Evolutionary conservation across 2,797 vertebrate genomes (phyloP).

Genomic region (Myotis findleyi): DNA sequence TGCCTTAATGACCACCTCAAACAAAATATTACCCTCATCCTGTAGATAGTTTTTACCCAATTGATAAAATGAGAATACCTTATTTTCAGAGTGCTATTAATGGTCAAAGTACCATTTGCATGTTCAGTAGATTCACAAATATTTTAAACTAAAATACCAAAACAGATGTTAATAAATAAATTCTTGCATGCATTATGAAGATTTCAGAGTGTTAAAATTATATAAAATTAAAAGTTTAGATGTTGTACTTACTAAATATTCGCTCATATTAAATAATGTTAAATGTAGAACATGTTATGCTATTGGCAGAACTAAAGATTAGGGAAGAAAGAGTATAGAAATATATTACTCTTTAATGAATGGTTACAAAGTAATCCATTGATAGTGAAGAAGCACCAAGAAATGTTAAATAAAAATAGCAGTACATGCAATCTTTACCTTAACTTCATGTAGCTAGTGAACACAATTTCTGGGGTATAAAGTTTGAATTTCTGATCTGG

Average conservation of each 20-base stretch:
- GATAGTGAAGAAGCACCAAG: conserved; percentile 73
- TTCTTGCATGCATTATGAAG: conserved; percentile 46
- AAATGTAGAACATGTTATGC: conserved; percentile 64
- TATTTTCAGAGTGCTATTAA: not conserved
- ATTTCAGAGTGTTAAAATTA: conserved; percentile 28
- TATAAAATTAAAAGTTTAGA: conserved; percentile 35
- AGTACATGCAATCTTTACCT: conserved; percentile 66
- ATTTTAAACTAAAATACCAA: conserved; percentile 50
- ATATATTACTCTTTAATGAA: conserved; percentile 75
- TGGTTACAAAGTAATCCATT: conserved; percentile 74
- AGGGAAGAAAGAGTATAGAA: conserved; percentile 71
- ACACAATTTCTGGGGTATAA: conserved; percentile 58
- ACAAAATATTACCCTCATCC: not conserved
- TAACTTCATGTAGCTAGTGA: conserved; percentile 69
- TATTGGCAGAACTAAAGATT: conserved; percentile 74
- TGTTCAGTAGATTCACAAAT: conserved; percentile 68
- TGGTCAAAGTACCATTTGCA: not conserved
- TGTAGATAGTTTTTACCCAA: not conserved
- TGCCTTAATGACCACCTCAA: not conserved
- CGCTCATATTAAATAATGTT: conserved; percentile 69
- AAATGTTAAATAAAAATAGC: conserved; percentile 79
- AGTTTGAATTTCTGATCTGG: conserved; percentile 81
- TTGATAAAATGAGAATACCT: not conserved
- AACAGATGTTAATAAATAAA: conserved; percentile 68
- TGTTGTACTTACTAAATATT: conserved; percentile 2